Evolutionary conservation across 2,113 vertebrate species (phyloP), one percentile per base, ranked within the genome.

Genomic region (Gambusia affinis): DNA sequence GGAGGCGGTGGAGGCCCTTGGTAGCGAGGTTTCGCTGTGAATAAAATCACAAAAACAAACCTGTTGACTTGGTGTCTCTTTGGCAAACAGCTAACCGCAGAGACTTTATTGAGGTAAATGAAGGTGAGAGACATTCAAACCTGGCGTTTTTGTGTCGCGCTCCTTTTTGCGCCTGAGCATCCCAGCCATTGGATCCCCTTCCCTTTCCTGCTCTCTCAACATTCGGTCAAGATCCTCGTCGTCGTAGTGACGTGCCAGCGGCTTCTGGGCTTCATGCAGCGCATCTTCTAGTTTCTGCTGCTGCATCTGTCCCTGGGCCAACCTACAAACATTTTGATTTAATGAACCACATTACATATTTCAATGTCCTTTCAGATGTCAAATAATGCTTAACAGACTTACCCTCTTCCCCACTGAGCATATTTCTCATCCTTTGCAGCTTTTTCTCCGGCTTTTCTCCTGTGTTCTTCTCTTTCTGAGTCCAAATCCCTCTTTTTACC

Each of bases 361-460:
- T 64, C 0, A 69, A 24, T 2, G 66, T 35, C 64, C 62, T 27
- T n/a, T 22, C 11, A 37, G 27, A 65, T 60, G 28, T 67, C 27
- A 30, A 4, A 62, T 4, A 63, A 17, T 6, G 10, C 4, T 51
- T 15, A 44, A 37, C 29, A 72, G 22, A 68, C 93, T 95, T 75
- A 99, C 98, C 98, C 98, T 92, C 93, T 97, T 0, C 98, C 98
- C 98, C 98, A 99, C 70, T 94, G 94, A 63, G 97, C 96, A 0
- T 99, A 99, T 33, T 96, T 96, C 79, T 96, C 95, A 1, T 96
- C 95, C 28, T 95, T 95, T 87, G 95, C 91, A 0, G 95, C 93
- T 76, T 96, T 92, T 15, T 95, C 95, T 64, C 93, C 95, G 10
- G 92, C 96, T 85, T 95, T 95, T 91, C 68, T 94, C 76, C 74